Conservation (phyloP, 2,113 vertebrate species). For the Platichthys stellatus region DNA sequence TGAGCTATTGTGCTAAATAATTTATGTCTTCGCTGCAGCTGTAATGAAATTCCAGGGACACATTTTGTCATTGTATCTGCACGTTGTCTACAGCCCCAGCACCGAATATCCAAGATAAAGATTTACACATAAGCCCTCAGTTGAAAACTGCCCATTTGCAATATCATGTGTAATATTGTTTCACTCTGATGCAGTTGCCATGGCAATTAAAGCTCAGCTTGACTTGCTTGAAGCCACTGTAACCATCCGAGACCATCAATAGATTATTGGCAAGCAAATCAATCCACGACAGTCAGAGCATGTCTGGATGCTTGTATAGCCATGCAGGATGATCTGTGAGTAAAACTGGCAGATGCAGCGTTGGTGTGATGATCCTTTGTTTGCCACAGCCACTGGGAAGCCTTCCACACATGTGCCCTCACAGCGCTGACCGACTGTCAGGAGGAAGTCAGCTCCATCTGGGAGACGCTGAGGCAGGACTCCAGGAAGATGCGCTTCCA, state of each 20-base stretch:
- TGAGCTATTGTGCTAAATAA: slow-evolving; percentile 75
- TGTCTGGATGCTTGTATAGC: slow-evolving; percentile 15
- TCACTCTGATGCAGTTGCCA: slow-evolving; percentile 68
- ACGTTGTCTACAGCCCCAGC: slow-evolving; percentile 32
- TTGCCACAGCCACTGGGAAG: slow-evolving; percentile 83
- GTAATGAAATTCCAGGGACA: slow-evolving; percentile 74
- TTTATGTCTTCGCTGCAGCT: slow-evolving; percentile 77
- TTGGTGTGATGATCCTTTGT: slow-evolving; percentile 59
- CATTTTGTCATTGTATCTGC: slow-evolving; percentile 67
- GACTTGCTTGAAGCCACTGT: slow-evolving; percentile 43
- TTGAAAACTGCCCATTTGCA: slow-evolving; percentile 41
- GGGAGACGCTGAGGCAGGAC: slow-evolving; percentile 83
- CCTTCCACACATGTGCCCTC: slow-evolving; percentile 82
- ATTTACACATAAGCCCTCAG: slow-evolving; percentile 55
- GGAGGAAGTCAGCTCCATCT: slow-evolving; percentile 81
- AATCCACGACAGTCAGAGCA: slow-evolving; percentile 34
- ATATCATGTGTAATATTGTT: slow-evolving; percentile 63
- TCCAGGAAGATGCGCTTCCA: slow-evolving; percentile 83
- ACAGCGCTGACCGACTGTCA: slow-evolving; percentile 77
- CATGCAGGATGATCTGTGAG: slow-evolving; percentile 1
- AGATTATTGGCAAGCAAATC: slow-evolving; percentile 51
- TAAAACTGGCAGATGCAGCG: slow-evolving; percentile 17
- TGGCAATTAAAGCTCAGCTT: slow-evolving; percentile 66
- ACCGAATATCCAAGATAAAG: slow-evolving; percentile 48
- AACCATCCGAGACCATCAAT: slow-evolving; percentile 45